These are phyloP conservation scores for Ephialtes manifestator DNA, from an alignment of 2,888 invertebrate species.

Conservation along the genomic window DNA sequence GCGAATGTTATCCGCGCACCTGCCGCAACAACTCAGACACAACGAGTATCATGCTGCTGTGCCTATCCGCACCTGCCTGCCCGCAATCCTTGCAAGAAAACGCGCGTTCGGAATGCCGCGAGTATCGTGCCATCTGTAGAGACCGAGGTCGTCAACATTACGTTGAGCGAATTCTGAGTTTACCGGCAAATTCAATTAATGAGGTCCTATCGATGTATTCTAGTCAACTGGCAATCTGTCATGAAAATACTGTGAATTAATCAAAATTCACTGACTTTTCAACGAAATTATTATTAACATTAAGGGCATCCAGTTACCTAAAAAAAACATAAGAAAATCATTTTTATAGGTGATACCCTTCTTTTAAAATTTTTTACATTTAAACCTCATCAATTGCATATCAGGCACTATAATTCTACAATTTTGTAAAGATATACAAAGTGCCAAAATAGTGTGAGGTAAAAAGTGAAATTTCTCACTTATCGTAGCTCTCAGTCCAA, in stretches of 20 bases:
- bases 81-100: constrained; percentile 29
- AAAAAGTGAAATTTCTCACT: no score
- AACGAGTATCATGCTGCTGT: neutral
- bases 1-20: constrained; percentile 2
- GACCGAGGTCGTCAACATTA: constrained; percentile 24
- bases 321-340: no score
- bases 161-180: neutral
- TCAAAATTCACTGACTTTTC: no score
- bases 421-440: no score
- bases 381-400: no score
- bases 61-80: constrained; percentile 23
- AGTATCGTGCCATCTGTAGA: constrained; percentile 23
- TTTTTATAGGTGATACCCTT: no score
- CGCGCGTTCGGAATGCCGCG: constrained; percentile 11
- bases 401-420: no score
- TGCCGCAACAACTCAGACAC: constrained; percentile 24
- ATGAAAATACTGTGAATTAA: neutral
- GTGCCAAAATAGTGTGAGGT: no score
- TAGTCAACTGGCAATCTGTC: neutral
- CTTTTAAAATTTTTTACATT: no score
- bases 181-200: neutral
- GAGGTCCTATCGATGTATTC: neutral
- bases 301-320: no score
- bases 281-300: no score
- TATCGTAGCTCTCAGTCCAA: no score